Base-by-base conservation (phyloP, 92 coral and sea anemone genomes). In the Meandrina meandrites region DNA sequence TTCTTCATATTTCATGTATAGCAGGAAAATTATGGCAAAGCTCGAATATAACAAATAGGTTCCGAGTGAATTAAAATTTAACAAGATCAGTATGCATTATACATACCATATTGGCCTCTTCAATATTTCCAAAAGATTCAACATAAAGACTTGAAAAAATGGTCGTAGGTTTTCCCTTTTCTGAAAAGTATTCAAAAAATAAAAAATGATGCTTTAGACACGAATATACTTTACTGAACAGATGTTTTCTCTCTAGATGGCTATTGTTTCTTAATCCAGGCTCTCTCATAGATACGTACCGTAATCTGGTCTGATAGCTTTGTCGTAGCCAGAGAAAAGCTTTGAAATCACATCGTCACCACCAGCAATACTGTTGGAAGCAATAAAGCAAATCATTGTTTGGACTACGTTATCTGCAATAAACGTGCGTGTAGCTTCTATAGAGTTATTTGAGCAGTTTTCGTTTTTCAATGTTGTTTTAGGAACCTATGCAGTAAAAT, bases 81-180 rank as follows among this genome's bases (percentile, higher is more conserved):
- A n/a, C n/a, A n/a, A n/a, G n/a, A n/a, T n/a, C n/a, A n/a, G n/a
- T n/a, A n/a, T n/a, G n/a, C n/a, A n/a, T n/a, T n/a, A n/a, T n/a
- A 42, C 87, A 21, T 81, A 95, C 98, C 98, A 95, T 95, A 42
- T 94, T 82, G 4, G 98, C 92, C 79, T 95, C 98, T 79, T 93
- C 92, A 27, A 95, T 95, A 80, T 90, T 93, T 32, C 94, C 96
- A 76, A 95, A 95, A 6, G 98, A 91, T 78, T 93, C 94, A 1
- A 95, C 88, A 32, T 70, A 69, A 32, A 82, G 48, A 28, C 48
- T 48, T 10, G 76, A 17, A 31, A 30, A 60, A 45, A 82, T 70
- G 51, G 21, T 70, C 0, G 67, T 71, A 21, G 86, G 86, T 31
- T 31, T 82, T 21, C 50, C 86, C 3, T 82, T 72, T 19, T 8